Percentiles rank a stretch among this genome's conserved stretches.
These are phyloP conservation scores for Macrosteles quadrilineatus DNA, from an alignment of 1,140 invertebrate genomes.

Conservation along the genomic window DNA sequence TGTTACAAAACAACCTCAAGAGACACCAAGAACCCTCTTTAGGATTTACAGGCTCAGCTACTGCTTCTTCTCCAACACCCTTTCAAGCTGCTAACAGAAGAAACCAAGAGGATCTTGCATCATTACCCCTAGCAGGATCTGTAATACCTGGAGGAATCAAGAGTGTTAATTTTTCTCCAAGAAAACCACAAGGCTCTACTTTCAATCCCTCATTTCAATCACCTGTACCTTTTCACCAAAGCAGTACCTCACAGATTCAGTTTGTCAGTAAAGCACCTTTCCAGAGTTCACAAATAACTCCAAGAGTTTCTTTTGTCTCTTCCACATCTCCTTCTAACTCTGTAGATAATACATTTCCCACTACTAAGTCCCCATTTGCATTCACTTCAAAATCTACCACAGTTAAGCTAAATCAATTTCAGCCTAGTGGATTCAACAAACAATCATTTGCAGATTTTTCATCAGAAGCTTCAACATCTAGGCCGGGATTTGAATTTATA, in stretches of 20 bases:
- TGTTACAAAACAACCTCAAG: slow-evolving; percentile 11
- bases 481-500: not conserved
- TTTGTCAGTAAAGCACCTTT: not conserved
- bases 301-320: too few species aligned
- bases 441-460: not conserved
- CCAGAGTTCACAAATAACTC: not conserved
- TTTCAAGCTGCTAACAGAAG: not conserved
- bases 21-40: not conserved
- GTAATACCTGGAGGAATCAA: slow-evolving; percentile 3
- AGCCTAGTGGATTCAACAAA: slow-evolving; percentile 4
- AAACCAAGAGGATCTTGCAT: not conserved
- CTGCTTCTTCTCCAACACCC: not conserved
- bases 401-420: not conserved
- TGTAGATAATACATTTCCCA: not conserved
- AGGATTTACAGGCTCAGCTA: not conserved
- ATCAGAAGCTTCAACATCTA: not conserved
- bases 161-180: not conserved
- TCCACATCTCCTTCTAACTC: not conserved
- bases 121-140: not conserved
- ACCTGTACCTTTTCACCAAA: not conserved
- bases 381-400: not conserved
- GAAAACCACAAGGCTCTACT: not conserved
- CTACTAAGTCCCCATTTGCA: not conserved
- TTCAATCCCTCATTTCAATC: not conserved
- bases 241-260: not conserved